Conservation (phyloP, 2,888 invertebrate species). For the Melinaea marsaeus region DNA sequence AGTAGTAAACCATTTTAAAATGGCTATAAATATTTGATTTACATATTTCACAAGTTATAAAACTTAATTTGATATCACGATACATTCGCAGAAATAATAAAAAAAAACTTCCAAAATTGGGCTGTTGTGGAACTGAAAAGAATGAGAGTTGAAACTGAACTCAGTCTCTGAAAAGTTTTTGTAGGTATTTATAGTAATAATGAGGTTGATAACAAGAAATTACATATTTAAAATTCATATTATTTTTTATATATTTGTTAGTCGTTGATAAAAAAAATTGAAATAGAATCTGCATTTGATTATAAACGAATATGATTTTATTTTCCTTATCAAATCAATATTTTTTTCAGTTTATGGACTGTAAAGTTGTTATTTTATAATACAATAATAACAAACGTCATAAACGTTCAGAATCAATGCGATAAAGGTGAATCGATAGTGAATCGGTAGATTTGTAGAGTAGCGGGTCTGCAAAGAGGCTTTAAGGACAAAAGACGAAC, state of each 20-base stretch:
- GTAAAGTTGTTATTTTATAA: conserved; percentile 15
- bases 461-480: conserved; percentile 65
- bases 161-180: conserved; percentile 60
- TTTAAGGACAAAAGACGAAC: conserved; percentile 75
- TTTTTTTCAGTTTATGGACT: neutral
- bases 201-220: too few species aligned
- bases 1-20: conserved; percentile 20
- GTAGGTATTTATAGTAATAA: too few species aligned
- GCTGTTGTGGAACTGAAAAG: conserved; percentile 63
- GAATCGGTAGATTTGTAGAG: conserved; percentile 71
- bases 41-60: conserved; percentile 33
- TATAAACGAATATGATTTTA: too few species aligned
- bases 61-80: conserved; percentile 47
- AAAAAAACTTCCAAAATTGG: conserved; percentile 67
- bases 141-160: too few species aligned
- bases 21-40: conserved; percentile 31
- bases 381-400: conserved; percentile 66
- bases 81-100: conserved; percentile 53
- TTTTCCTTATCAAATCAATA: too few species aligned
- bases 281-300: too few species aligned
- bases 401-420: conserved; percentile 73
- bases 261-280: too few species aligned
- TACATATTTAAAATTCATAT: too few species aligned
- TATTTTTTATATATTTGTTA: too few species aligned
- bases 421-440: conserved; percentile 68